Conservation (phyloP, 2,888 invertebrate species). For the Leucoma salicis region DNA sequence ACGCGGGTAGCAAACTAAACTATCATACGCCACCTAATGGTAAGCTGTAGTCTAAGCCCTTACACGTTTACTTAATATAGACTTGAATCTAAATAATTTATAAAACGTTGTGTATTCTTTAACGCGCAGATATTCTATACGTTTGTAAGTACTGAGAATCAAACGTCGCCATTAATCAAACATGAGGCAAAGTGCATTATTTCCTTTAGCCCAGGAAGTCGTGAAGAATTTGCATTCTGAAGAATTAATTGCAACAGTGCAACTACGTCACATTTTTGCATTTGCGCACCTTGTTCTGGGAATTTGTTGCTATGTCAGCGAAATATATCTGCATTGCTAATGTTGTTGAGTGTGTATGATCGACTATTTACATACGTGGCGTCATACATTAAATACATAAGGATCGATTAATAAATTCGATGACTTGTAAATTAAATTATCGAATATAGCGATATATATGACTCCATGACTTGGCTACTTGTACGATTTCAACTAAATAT, state of each 20-base stretch:
- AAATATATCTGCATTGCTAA: slow-evolving; percentile 11
- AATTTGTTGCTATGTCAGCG: slow-evolving; percentile 17
- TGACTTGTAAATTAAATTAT: no score
- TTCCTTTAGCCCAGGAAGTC: slow-evolving; percentile 21
- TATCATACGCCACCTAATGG: no score
- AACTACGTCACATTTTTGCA: slow-evolving; percentile 26
- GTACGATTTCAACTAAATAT: no score
- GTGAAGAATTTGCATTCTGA: slow-evolving; percentile 27
- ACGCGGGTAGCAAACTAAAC: no score
- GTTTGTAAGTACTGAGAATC: background rate
- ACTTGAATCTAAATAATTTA: background rate
- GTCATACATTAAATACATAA: no score
- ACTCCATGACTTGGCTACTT: no score
- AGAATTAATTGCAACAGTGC: slow-evolving; percentile 22
- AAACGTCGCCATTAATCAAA: background rate
- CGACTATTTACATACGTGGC: slow-evolving; percentile 13
- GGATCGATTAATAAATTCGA: no score
- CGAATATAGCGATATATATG: no score
- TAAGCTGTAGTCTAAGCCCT: no score
- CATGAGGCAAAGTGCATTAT: background rate
- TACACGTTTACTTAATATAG: no score
- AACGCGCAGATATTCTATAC: background rate
- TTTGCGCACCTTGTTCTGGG: slow-evolving; percentile 20
- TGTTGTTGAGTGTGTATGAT: slow-evolving; percentile 14
- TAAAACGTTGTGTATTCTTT: background rate